phyloP scores from a whole-genome alignment of 2,888 invertebrate species.

The Pasiphila rectangulata region DNA sequence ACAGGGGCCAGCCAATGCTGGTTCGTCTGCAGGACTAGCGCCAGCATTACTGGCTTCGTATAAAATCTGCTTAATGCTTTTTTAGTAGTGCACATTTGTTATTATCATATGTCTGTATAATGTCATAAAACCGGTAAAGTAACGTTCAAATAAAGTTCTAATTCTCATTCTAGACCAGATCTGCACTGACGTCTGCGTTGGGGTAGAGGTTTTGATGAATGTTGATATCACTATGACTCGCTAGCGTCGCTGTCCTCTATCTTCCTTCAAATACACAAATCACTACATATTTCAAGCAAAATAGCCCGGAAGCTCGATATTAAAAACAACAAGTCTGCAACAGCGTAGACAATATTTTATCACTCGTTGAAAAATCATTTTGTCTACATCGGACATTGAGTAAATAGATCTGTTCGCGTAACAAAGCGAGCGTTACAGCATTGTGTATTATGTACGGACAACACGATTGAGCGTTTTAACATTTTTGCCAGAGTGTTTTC shows the following conservation, averaged over 20 bases:
- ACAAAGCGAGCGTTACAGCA: slow-evolving; percentile 24
- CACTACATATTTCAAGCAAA: background rate
- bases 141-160: too few species aligned
- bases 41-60: too few species aligned
- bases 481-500: slow-evolving; percentile 1
- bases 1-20: too few species aligned
- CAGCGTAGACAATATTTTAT: slow-evolving; percentile 13
- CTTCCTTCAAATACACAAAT: background rate
- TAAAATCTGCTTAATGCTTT: too few species aligned
- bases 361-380: slow-evolving; percentile 20
- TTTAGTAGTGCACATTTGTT: too few species aligned
- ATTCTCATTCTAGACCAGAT: too few species aligned
- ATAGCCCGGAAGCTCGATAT: background rate
- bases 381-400: slow-evolving; percentile 22
- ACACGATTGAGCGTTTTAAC: slow-evolving; percentile 3
- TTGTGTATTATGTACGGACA: slow-evolving; percentile 23
- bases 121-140: too few species aligned
- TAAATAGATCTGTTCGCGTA: slow-evolving; percentile 20
- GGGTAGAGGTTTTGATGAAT: too few species aligned
- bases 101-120: too few species aligned
- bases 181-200: too few species aligned
- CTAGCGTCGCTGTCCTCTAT: background rate
- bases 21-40: too few species aligned
- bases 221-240: too few species aligned
- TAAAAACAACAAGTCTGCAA: slow-evolving; percentile 9